These are phyloP conservation scores for Leptonema lineaticorne DNA, from an alignment of 1,140 invertebrate genomes.

Conservation along the genomic window DNA sequence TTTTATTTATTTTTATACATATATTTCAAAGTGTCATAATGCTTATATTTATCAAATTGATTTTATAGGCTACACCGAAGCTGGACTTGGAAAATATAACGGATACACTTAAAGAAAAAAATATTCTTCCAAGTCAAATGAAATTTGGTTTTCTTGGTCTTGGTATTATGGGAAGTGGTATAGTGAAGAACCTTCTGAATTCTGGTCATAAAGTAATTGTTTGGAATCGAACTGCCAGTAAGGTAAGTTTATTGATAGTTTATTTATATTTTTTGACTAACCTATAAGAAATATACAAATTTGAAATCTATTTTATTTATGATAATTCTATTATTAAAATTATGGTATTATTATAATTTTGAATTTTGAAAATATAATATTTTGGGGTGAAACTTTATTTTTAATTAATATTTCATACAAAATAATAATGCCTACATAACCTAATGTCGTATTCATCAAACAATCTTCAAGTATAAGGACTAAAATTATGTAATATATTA, in stretches of 20 bases:
- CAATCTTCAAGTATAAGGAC: too few species aligned
- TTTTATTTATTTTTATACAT: neutral
- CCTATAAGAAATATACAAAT: neutral
- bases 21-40: neutral
- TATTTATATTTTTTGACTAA: neutral
- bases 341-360: too few species aligned
- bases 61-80: constrained; percentile 66
- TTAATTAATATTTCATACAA: too few species aligned
- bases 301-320: neutral
- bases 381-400: too few species aligned
- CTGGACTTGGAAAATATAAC: constrained; percentile 78
- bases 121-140: constrained; percentile 81
- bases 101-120: constrained; percentile 79
- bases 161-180: constrained; percentile 94
- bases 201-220: constrained; percentile 91
- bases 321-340: neutral
- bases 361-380: too few species aligned
- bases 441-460: too few species aligned
- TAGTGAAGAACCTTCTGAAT: constrained; percentile 92
- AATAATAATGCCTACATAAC: too few species aligned
- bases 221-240: constrained; percentile 90
- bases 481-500: too few species aligned
- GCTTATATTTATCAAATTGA: neutral
- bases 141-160: constrained; percentile 94
- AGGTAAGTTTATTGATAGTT: constrained; percentile 68